phyloP scores from a whole-genome alignment of 1,140 invertebrate species.

The Nebria ingens region DNA sequence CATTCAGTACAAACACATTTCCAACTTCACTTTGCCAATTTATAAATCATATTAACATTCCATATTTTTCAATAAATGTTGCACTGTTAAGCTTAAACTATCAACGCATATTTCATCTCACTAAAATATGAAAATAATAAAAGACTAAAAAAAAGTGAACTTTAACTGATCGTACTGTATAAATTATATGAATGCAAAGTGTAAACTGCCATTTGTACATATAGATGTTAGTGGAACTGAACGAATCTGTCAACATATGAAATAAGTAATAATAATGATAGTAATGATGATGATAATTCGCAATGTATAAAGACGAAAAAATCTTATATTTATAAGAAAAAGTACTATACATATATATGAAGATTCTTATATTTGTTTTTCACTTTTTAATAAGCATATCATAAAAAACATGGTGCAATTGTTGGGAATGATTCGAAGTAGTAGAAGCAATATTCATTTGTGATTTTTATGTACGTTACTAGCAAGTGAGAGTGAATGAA shows the following conservation, averaged over 20 bases:
- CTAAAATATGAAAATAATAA: conserved; percentile 13
- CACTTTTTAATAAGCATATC: background rate
- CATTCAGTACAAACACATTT: background rate
- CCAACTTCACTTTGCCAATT: background rate
- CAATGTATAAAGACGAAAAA: background rate
- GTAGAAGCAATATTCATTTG: background rate
- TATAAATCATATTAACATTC: background rate
- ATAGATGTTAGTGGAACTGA: conserved; percentile 13
- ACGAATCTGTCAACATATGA: background rate
- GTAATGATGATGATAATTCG: background rate
- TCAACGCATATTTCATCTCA: conserved; percentile 15
- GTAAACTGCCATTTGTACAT: conserved; percentile 21
- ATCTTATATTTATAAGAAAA: background rate
- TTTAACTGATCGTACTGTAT: too few relatives aligned
- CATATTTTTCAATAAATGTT: background rate
- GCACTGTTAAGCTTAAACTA: conserved; percentile 13
- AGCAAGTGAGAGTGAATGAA: too few relatives aligned
- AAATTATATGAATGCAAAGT: conserved; percentile 13
- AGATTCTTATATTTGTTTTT: background rate
- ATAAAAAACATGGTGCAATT: background rate
- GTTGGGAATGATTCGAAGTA: background rate
- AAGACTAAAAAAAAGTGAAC: conserved; percentile 15
- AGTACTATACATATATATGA: background rate
- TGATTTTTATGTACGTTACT: background rate
- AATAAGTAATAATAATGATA: background rate